phyloP scores from a whole-genome alignment of 2,113 vertebrate species.

The Tautogolabrus adspersus region DNA sequence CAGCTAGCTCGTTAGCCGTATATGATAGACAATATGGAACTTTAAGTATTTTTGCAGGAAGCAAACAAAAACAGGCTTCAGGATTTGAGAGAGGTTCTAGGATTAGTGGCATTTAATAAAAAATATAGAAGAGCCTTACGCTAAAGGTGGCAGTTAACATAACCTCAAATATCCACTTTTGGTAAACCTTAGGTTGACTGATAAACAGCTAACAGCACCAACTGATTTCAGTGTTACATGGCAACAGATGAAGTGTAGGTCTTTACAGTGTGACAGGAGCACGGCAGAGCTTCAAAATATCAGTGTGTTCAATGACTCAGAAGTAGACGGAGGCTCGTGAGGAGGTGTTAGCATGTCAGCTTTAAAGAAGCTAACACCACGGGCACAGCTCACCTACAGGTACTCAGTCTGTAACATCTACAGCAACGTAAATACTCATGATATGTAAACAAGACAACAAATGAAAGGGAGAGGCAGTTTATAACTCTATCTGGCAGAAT shows the following conservation, averaged over 20 bases:
- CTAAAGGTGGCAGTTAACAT: neutral
- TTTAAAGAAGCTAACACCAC: constrained; percentile 6
- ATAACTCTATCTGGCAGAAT: constrained; percentile 34
- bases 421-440: constrained; percentile 37
- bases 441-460: constrained; percentile 64
- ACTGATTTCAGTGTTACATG: constrained; percentile 1
- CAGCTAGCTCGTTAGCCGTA: neutral
- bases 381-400: constrained; percentile 10
- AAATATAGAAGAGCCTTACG: neutral
- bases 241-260: neutral
- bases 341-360: constrained; percentile 8
- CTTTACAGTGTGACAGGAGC: constrained; percentile 6
- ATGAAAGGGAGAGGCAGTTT: constrained; percentile 39
- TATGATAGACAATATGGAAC: neutral
- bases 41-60: too few species aligned
- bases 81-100: too few species aligned
- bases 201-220: constrained; percentile 1
- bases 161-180: neutral
- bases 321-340: constrained; percentile 2
- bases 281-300: neutral
- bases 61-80: too few species aligned
- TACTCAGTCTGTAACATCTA: constrained; percentile 31
- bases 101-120: neutral
- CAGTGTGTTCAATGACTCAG: neutral
- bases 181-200: neutral